Conservation (phyloP, 2,113 vertebrate genomes). For the Hiodon tergisus region DNA sequence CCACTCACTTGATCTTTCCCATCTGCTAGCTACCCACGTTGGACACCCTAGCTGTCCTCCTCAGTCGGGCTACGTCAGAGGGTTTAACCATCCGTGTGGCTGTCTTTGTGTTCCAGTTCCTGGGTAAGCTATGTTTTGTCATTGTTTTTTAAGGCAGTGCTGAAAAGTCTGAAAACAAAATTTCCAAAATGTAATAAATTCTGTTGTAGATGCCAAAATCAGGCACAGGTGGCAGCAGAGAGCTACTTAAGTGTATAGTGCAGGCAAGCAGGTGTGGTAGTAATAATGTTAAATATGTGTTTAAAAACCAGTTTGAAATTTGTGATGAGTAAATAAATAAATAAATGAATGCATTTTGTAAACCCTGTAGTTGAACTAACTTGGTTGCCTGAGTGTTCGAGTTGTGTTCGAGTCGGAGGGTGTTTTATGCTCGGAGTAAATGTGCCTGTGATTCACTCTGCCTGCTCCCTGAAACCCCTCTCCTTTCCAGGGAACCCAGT, state of each 20-base stretch:
- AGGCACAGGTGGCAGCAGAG: constrained; percentile 29
- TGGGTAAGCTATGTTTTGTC: constrained; percentile 66
- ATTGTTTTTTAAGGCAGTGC: constrained; percentile 3
- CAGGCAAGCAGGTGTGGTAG: background rate
- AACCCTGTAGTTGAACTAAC: too few relatives aligned
- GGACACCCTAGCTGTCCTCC: constrained; percentile 68
- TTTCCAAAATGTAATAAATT: background rate
- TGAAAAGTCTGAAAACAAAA: too few relatives aligned
- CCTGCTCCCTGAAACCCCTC: background rate
- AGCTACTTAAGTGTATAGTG: background rate
- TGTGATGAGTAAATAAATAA: too few relatives aligned
- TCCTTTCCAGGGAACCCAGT: constrained; percentile 67
- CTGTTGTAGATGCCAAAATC: background rate
- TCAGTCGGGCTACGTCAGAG: constrained; percentile 72
- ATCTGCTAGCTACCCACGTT: constrained; percentile 69
- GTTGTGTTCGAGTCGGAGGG: too few relatives aligned
- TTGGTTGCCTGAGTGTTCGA: too few relatives aligned
- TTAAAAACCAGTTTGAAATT: too few relatives aligned
- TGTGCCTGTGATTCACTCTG: background rate
- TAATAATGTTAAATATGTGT: too few relatives aligned
- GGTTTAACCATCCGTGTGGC: constrained; percentile 84
- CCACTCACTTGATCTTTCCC: background rate
- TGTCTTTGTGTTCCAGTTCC: constrained; percentile 78
- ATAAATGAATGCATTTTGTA: too few relatives aligned
- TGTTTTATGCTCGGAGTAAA: background rate